phyloP scores from a whole-genome alignment of 2,113 vertebrate species.

The Embiotoca jacksoni region DNA sequence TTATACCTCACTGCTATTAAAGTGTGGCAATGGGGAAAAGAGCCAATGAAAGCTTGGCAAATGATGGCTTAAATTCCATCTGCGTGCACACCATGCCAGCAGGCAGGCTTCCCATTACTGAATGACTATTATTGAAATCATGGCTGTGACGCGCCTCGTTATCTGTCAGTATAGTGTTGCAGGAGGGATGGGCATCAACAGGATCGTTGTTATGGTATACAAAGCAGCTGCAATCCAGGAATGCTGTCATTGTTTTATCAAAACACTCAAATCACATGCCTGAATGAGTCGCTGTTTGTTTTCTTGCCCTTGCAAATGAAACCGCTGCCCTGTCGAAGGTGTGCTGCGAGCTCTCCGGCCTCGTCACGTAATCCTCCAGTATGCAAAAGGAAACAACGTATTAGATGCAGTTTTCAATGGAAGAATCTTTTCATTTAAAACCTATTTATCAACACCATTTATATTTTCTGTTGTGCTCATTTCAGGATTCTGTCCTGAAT shows the following conservation, averaged over 20 bases:
- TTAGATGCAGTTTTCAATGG: conserved; percentile 12
- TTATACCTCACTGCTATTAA: conserved; percentile 65
- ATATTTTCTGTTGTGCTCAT: conserved; percentile 22
- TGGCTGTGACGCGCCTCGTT: conserved; percentile 52
- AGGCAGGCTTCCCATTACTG: conserved; percentile 65
- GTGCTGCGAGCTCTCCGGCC: conserved; percentile 17
- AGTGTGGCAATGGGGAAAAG: conserved; percentile 60
- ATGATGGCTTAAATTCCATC: conserved; percentile 65
- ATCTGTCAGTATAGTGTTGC: conserved; percentile 59
- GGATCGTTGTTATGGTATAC: conserved; percentile 30
- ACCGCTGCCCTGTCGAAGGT: conserved; percentile 31
- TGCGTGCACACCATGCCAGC: conserved; percentile 63
- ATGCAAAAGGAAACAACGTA: conserved; percentile 25
- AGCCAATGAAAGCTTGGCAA: conserved; percentile 73
- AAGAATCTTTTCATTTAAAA: conserved; percentile 46
- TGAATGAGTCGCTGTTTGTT: conserved; percentile 51
- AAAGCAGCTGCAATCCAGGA: conserved; percentile 28
- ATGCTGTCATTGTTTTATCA: conserved; percentile 38
- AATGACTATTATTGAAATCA: conserved; percentile 67
- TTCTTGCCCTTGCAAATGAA: conserved; percentile 40
- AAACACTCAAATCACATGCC: conserved; percentile 47
- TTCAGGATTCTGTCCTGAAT: conserved; percentile 48
- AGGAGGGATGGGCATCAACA: conserved; percentile 49
- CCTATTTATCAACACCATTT: conserved; percentile 17
- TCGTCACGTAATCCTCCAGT: conserved; percentile 12